Evolutionary conservation across 92 coral and sea anemone species (phyloP), one percentile per base, ranked within the genome.

Genomic region (Zoanthus gigantus): DNA sequence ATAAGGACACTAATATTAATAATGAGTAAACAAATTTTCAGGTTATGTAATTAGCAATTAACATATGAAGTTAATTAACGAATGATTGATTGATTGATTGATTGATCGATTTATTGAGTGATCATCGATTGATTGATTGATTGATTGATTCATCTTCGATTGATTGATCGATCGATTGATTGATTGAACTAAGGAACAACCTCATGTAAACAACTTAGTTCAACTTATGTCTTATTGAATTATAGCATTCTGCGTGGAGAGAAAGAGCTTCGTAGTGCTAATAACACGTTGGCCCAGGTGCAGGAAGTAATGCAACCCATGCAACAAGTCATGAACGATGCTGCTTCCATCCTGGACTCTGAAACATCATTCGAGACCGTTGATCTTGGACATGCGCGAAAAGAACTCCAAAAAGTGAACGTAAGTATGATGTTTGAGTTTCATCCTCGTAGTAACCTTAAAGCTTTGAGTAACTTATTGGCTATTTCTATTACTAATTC

Each of bases 241-340:
- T 69, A 50, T 52, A 81, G 85, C 29, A 90, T 95, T 9, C 87
- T 91, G 31, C 90, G 93, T 0, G 92, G 91, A 17, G 98, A 95
- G 78, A 95, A 95, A 75, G 89, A 93, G 68, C 93, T 95, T 67
- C 85, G 87, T 47, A 95, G 88, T 78, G 94, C 98, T 11, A 94
- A 95, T 94, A 95, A 93, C 83, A 95, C 98, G 5, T 86, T 95
- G 83, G 96, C 98, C 44, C 86, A 95, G 84, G 91, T 95, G 10
- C 93, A 87, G 53, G 98, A 95, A 65, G 98, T 88, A 9, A 87
- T 95, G 94, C 90, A 90, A 44, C 98, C 98, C 17, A 93, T 95
- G 98, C 98, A 95, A 65, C 93, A 93, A 53, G 98, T 94, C 11
- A 95, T 95, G 98, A 80, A 85, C 61, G 91, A 92, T 31, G 98